Evolutionary conservation across 1,140 invertebrate species (phyloP), one percentile per base, ranked within the genome.

Genomic region (Diorhabda sublineata): DNA sequence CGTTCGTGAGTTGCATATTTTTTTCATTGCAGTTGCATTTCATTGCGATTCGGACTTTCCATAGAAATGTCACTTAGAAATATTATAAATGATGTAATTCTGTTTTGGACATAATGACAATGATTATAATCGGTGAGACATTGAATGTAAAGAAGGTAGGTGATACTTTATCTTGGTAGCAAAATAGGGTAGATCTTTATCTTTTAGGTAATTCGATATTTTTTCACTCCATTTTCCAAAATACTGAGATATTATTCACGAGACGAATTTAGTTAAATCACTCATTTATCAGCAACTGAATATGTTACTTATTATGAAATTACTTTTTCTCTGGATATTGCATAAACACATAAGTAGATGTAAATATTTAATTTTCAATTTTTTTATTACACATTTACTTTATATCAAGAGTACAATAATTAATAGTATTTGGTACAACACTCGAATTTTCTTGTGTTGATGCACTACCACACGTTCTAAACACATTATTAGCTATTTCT

Each of bases 31-130:
- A 61, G 66, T 74, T 74, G 67, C 68, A 68, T 76, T 71, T 69
- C 64, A 65, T 73, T 73, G 69, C 72, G 72, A 71, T 68, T 74
- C 71, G 73, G 74, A 74, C 73, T 73, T 70, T 62, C 68, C 68
- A 73, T 73, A 68, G 73, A 76, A 68, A 65, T 74, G 74, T 76
- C 74, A 76, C 74, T 74, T 74, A 74, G 69, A 69, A 74, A 76
- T 74, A 74, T 74, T 76, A 74, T 74, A 76, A 74, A 76, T 76
- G 74, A 71, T 76, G 68, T 69, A 74, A 73, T 73, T 73, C 68
- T 70, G 69, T 72, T 69, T 67, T 42, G 70, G 67, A 3, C 57
- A 59, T 64, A 72, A 26, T 26, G 26, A 26, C 26, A 26, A 26
- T 68, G 67, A 73, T 69, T 62, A 68, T 70, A 72, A 72, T 72